Evolutionary conservation across 2,113 vertebrate species (phyloP).

Genomic region (Psittacara wagleri): DNA sequence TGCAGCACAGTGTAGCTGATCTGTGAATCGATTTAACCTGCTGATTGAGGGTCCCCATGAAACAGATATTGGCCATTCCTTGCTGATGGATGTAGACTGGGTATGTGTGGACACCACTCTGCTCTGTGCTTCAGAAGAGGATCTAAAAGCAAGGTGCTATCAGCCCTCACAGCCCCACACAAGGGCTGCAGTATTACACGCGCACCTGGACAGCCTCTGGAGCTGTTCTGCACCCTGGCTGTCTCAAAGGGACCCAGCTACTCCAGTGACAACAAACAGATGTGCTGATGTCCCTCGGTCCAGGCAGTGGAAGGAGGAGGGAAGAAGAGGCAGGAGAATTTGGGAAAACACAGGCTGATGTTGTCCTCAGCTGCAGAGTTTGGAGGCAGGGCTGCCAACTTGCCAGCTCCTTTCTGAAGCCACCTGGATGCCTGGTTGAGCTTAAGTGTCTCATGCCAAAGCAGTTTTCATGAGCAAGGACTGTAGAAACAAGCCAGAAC

Average conservation of each 20-base stretch:
- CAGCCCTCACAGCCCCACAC: background rate
- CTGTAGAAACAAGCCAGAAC: background rate
- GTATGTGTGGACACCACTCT: background rate
- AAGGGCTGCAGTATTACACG: fast-evolving
- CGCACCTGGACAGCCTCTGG: fast-evolving
- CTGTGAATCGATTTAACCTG: background rate
- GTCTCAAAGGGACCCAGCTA: background rate
- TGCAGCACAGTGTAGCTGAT: background rate
- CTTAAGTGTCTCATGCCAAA: background rate
- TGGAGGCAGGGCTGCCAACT: background rate
- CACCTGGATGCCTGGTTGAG: background rate
- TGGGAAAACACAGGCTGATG: background rate
- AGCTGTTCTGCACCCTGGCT: background rate
- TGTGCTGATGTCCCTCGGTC: background rate
- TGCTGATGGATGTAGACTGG: background rate
- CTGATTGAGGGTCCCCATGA: background rate
- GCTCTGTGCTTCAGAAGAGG: background rate
- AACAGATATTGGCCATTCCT: background rate
- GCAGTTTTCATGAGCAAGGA: background rate
- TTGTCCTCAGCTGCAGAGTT: background rate
- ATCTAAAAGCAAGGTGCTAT: background rate
- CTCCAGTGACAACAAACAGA: background rate
- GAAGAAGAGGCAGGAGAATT: background rate
- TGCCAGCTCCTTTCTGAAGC: background rate
- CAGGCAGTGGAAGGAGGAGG: background rate